Base-by-base conservation (phyloP, 2,888 invertebrate genomes). In the Xylocampa areola region DNA sequence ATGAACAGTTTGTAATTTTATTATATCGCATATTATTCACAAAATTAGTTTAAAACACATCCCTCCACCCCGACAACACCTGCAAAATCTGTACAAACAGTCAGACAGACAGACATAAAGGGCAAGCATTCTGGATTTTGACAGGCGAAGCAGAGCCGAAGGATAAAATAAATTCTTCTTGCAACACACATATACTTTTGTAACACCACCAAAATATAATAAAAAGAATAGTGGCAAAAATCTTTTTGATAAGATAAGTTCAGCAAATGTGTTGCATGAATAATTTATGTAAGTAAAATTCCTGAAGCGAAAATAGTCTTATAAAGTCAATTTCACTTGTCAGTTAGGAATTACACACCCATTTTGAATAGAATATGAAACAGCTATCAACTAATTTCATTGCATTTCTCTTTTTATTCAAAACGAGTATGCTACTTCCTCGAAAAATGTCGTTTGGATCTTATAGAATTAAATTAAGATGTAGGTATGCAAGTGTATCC, bases 111-210 rank as follows among this genome's bases (percentile, higher is more conserved):
- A 35, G 37, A 74, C 60, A 73, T 49, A 37, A 36, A 59, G 35
- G 50, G 45, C 41, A 70, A 68, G 66, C 73, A 27, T 66, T 65
- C 74, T 73, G 53, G 50, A 66, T 68, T 69, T 81, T 63, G 63
- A 73, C 74, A 80, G 80, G 64, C 68, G 69, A 80, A 78, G 78
- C 75, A 61, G 54, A 76, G 74, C 73, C 65, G 54, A 66, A 76
- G 62, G 66, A 59, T 63, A 55, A 68, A 59, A 32, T 43, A 5
- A 43, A 60, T 52, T 76, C 30, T 52, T 57, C 44, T 54, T 48
- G 40, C 62, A 66, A 64, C 53, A 47, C 58, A 43, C 41, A 37
- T 27, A 17, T 13, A 11, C 8, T 37, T 14, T 29, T 7, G 14
- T 16, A 48, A n/a, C 33, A 33, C 11, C 25, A 17, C 25, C 32